Evolutionary conservation across 2,113 vertebrate species (phyloP), one percentile per base, ranked within the genome.

Genomic region (Sapayoa aenigma): DNA sequence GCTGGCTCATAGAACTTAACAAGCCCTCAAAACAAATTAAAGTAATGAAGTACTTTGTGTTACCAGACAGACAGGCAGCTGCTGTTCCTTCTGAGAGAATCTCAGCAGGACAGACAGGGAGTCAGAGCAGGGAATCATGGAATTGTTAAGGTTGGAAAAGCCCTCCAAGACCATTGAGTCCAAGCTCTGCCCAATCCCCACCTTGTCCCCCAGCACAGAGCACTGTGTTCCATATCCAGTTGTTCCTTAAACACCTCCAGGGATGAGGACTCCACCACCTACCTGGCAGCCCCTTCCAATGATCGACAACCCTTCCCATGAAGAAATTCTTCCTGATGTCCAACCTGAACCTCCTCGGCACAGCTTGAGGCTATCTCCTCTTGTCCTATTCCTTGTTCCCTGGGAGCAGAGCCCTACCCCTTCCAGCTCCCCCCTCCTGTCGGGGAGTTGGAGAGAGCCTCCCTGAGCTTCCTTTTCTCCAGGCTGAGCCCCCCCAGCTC

Each of bases 21-120:
- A 6, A 97, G 92, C 83, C 90, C 85, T 95, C 79, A 85, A 93
- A 97, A 95, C 88, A 95, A 95, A 95, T 95, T 75, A 95, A 95
- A 94, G 67, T 91, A 90, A 94, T 86, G 79, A 94, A 94, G 66
- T 65, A 60, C 59, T 90, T 83, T 0, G 0, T 49, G 49, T 88
- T 95, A 71, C 71, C 88, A 83, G 92, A 85, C 31, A 95, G 95
- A 75, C 89, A 74, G 81, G 37, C 78, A 91, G 79, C 84, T 94
- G 79, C 87, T 94, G 84, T 89, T 86, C 73, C 67, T 96, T 80
- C 75, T 0, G 22, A 91, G 69, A 87, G 81, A 60, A 52, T n/a
- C 73, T 89, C 4, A 0, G 77, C 72, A 62, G 80, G 91, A 53
- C 37, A 24, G 84, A 55, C 21, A 1, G 69, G 73, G 41, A 79